These are phyloP conservation scores for Leguminivora glycinivorella DNA, from an alignment of 1,140 invertebrate genomes.

Conservation along the genomic window DNA sequence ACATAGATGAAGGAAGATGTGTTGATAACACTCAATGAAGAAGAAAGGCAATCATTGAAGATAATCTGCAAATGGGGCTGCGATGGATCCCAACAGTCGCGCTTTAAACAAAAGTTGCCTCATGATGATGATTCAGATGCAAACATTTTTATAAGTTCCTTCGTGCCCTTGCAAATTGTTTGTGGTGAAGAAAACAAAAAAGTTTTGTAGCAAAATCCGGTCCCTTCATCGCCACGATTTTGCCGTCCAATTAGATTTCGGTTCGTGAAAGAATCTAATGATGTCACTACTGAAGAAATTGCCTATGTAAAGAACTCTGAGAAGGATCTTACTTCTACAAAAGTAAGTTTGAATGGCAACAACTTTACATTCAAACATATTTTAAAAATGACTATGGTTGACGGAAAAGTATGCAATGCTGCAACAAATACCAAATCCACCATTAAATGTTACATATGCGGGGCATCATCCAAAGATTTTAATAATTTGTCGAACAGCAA, in stretches of 20 bases:
- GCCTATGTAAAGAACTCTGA: too few species aligned
- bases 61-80: slow-evolving; percentile 32
- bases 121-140: slow-evolving; percentile 30
- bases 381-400: slow-evolving; percentile 51
- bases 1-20: too few species aligned
- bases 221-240: slow-evolving; percentile 48
- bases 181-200: slow-evolving; percentile 36
- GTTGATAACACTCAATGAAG: too few species aligned
- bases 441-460: slow-evolving; percentile 61
- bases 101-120: slow-evolving; percentile 36
- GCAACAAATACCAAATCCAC: slow-evolving; percentile 56
- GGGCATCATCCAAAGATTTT: slow-evolving; percentile 50
- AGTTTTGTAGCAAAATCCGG: slow-evolving; percentile 49
- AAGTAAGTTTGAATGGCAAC: too few species aligned
- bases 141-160: slow-evolving; percentile 39
- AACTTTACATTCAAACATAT: too few species aligned
- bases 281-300: slow-evolving; percentile 45
- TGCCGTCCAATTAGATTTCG: slow-evolving; percentile 45
- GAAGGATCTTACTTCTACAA: too few species aligned
- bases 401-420: slow-evolving; percentile 65
- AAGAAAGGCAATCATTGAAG: too few species aligned
- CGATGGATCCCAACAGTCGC: slow-evolving; percentile 37
- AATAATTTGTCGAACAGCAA: slow-evolving; percentile 47
- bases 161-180: slow-evolving; percentile 32
- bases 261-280: slow-evolving; percentile 43